Base-by-base conservation (phyloP, 1,140 invertebrate species). In the Lanistes nyassanus region DNA sequence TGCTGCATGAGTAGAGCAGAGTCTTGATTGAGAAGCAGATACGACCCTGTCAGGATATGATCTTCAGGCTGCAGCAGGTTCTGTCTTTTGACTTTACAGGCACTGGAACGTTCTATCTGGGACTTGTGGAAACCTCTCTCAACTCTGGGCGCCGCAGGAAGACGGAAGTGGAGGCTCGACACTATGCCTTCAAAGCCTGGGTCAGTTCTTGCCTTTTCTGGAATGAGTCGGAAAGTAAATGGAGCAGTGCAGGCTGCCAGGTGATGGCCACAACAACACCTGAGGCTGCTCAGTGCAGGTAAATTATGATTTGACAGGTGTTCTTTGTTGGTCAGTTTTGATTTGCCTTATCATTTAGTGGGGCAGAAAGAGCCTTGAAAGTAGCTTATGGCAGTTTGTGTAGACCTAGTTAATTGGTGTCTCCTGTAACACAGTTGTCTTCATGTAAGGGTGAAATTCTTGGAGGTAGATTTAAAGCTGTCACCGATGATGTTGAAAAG, bases 151-250 rank as follows among this genome's bases (percentile, higher is more conserved):
- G 86, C 16, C 82, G 77, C 37, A 81, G 84, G 3, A 76, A 70
- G 67, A 80, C 82, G 42, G 82, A 87, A 74, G 76, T 87, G 37
- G 70, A 74, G 11, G 67, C 74, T 16, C 80, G 86, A 16, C 77
- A 84, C 66, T 88, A 88, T 78, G 82, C 81, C 19, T 72, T 88
- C 1, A 83, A 76, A 36, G 39, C 85, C 11, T 88, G 87, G 87
- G 85, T 83, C 81, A 82, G 82, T 21, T 64, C 83, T n/a, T 88
- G 87, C 78, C 53, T 88, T 3, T 88, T 80, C 79, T 88, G 87
- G 87, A 80, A 86, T 67, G 65, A 81, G 7, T 67, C 64, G 3
- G 37, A 67, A 9, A 64, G 73, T 26, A 53, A 62, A 13, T 88
- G 87, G 87, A 81, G 81, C 42, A 70, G 75, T 11, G 70, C 81